Evolutionary conservation across 2,888 invertebrate species (phyloP), one percentile per base, ranked within the genome.

Genomic region (Eristalis arbustorum): DNA sequence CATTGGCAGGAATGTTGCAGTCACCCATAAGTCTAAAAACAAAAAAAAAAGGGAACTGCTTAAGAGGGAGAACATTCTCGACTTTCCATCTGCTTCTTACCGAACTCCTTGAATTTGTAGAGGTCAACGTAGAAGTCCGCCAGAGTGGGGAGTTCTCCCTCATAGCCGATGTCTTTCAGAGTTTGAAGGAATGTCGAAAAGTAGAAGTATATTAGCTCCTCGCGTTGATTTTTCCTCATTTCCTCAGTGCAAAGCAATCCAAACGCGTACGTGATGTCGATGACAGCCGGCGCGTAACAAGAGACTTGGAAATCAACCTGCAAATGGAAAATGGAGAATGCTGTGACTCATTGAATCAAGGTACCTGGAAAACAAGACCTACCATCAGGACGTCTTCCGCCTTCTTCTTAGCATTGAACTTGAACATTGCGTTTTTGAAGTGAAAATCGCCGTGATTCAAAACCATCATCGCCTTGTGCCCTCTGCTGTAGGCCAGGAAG

Each of bases 391-490:
- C 72, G 37, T 84, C 84, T 11, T 81, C 63, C 14, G 31, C 31
- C n/a, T 59, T 73, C 25, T 49, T 28, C 3, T 63, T 4, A 2
- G 25, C 13, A 14, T 76, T 59, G 13, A 40, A 22, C 25, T 69
- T 81, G 8, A 85, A 81, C 85, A 85, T 81, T 0, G 77, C 28
- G 42, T 85, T 85, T 49, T 42, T 73, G 10, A 25, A 18, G 25
- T 85, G 76, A 40, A 85, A 69, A 18, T 85, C 81, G 6, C 81
- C 81, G 73, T 85, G 85, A 61, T 76, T 85, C 13, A 84, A 59
- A 5, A 81, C 81, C 42, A 81, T 76, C 11, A 85, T 61, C 2
- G 57, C 68, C n/a, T 59, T 18, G 4, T 28, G n/a, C n/a, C 73
- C 77, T 13, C 11, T 49, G 0, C 6, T 14, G 6, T 63, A 14